Percentiles rank a stretch among this genome's conserved stretches.
These are phyloP conservation scores for Ochropleura plecta DNA, from an alignment of 2,888 invertebrate species.

Conservation along the genomic window DNA sequence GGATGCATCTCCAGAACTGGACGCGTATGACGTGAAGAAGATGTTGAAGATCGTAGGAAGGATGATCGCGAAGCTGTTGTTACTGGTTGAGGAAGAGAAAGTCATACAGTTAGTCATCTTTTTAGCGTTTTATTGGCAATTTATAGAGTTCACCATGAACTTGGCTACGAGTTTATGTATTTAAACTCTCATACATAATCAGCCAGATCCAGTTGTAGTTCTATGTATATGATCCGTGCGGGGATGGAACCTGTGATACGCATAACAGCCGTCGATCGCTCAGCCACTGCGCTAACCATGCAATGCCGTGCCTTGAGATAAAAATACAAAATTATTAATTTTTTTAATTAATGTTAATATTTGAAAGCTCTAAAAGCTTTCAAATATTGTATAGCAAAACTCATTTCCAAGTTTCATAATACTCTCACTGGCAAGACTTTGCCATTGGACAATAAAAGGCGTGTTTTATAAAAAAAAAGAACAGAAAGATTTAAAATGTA, in stretches of 20 bases:
- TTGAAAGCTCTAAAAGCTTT: too few species aligned
- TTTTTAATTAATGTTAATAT: too few species aligned
- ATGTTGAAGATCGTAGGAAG: conserved; percentile 90
- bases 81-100: conserved; percentile 73
- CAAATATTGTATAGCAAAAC: not conserved
- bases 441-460: not conserved
- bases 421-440: not conserved
- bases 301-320: too few species aligned
- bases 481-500: not conserved
- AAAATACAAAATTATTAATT: too few species aligned
- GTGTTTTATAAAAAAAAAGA: not conserved
- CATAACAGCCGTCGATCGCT: too few species aligned
- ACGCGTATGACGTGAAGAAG: conserved; percentile 85
- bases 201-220: too few species aligned
- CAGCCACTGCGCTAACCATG: too few species aligned
- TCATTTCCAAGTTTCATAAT: not conserved
- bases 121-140: not conserved
- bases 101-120: not conserved
- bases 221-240: too few species aligned
- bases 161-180: not conserved
- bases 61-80: conserved; percentile 90
- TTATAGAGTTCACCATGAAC: not conserved
- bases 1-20: conserved; percentile 73
- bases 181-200: too few species aligned
- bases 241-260: too few species aligned